phyloP scores from a whole-genome alignment of 2,113 vertebrate species.

The Aspidoscelis tigris region DNA sequence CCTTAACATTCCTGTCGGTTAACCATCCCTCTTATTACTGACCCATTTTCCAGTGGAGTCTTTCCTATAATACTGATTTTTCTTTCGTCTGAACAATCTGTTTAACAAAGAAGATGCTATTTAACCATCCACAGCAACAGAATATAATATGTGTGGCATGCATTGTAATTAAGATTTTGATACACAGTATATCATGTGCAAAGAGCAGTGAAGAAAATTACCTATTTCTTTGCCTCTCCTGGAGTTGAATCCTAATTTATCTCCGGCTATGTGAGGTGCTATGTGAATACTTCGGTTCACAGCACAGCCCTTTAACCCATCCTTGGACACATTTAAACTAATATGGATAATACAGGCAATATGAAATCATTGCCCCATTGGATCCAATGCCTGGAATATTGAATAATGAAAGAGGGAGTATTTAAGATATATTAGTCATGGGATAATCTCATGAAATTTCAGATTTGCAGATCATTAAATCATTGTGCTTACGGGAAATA shows the following conservation, averaged over 20 bases:
- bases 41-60: background rate
- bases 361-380: background rate
- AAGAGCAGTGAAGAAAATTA: background rate
- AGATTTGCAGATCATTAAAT: no score
- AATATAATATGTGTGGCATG: background rate
- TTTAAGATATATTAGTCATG: background rate
- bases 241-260: background rate
- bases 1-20: background rate
- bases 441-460: no score
- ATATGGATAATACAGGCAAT: background rate
- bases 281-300: background rate
- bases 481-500: no score
- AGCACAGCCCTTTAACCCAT: background rate
- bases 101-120: background rate
- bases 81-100: background rate
- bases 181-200: background rate
- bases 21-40: no score
- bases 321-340: background rate
- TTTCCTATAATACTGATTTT: accelerated
- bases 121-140: background rate
- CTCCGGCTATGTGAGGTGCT: background rate
- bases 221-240: background rate
- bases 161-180: background rate
- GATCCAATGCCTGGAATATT: background rate
- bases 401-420: background rate